Evolutionary conservation across 53 echinoderm and acorn worm genomes (phyloP).

Genomic region (Crossaster papposus): DNA sequence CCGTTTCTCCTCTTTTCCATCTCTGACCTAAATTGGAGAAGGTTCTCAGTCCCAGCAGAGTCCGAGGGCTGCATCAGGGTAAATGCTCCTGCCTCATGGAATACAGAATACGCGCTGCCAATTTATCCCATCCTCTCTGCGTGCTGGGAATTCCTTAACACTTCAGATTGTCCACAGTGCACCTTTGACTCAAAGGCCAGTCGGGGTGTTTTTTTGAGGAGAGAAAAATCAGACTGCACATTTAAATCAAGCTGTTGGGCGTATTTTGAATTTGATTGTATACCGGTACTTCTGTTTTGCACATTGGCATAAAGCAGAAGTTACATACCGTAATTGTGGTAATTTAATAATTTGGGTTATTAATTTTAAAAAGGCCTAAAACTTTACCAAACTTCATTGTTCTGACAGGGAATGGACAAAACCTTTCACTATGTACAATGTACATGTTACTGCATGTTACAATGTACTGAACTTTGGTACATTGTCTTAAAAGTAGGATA

Average conservation of each 20-base stretch:
- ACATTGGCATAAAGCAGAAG: too few species aligned
- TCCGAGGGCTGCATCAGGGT: background rate
- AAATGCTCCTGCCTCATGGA: slow-evolving; percentile 7
- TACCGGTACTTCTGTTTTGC: too few species aligned
- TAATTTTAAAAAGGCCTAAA: too few species aligned
- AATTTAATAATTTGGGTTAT: too few species aligned
- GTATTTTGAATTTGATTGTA: too few species aligned
- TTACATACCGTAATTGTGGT: too few species aligned
- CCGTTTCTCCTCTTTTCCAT: slow-evolving; percentile 11
- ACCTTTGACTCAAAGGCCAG: background rate
- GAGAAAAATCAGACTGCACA: background rate
- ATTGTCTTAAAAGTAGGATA: too few species aligned
- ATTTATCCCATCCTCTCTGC: slow-evolving; percentile 10
- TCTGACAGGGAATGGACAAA: too few species aligned
- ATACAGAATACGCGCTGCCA: background rate
- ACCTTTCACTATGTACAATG: too few species aligned
- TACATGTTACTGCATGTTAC: too few species aligned
- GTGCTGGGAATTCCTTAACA: slow-evolving; percentile 33
- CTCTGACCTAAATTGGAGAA: slow-evolving; percentile 53
- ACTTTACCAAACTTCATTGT: too few species aligned
- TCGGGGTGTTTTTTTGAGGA: background rate
- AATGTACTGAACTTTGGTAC: too few species aligned
- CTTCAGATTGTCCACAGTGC: background rate
- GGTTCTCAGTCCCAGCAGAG: slow-evolving; percentile 35
- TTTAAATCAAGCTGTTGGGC: background rate